Percentiles rank a stretch among this genome's conserved stretches.
These are phyloP conservation scores for Lepus europaeus DNA, from an alignment of 2,113 vertebrate species.

Conservation along the genomic window DNA sequence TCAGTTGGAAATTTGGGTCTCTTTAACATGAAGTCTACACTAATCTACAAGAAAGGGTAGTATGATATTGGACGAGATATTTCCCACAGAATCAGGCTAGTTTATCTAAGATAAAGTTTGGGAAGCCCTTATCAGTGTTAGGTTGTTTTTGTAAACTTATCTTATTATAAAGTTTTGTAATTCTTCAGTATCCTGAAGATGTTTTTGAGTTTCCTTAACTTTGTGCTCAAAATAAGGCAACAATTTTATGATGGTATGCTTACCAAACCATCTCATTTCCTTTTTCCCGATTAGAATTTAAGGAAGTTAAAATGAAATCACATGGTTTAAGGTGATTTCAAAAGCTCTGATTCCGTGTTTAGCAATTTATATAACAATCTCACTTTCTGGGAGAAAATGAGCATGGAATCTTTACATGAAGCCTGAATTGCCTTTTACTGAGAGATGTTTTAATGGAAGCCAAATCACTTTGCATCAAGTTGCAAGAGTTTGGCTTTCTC, in stretches of 20 bases:
- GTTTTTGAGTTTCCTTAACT: conserved; percentile 11
- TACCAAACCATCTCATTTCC: conserved; percentile 44
- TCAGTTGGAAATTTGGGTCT: not conserved
- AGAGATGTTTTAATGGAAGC: conserved; percentile 79
- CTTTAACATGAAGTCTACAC: not conserved
- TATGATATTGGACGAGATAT: too few relatives aligned
- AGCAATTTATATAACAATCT: conserved; percentile 69
- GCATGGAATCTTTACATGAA: conserved; percentile 71
- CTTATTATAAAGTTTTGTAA: not conserved
- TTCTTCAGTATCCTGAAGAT: not conserved
- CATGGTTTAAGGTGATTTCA: conserved; percentile 50
- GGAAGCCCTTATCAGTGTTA: not conserved
- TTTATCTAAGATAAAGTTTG: not conserved
- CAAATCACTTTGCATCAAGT: conserved; percentile 81
- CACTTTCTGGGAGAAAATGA: conserved; percentile 71
- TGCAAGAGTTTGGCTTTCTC: conserved; percentile 82
- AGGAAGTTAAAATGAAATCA: conserved; percentile 69
- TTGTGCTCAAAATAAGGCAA: conserved; percentile 22
- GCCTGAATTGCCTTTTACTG: conserved; percentile 75
- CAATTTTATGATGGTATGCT: conserved; percentile 24
- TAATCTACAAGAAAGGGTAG: not conserved
- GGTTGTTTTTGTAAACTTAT: not conserved
- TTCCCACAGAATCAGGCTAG: not conserved
- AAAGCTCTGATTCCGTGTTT: conserved; percentile 66
- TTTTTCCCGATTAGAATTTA: conserved; percentile 61